A percentile compares a stretch with the other conserved stretches of the same genome.
phyloP scores from a whole-genome alignment of 2,113 vertebrate species.

The Eonycteris spelaea region DNA sequence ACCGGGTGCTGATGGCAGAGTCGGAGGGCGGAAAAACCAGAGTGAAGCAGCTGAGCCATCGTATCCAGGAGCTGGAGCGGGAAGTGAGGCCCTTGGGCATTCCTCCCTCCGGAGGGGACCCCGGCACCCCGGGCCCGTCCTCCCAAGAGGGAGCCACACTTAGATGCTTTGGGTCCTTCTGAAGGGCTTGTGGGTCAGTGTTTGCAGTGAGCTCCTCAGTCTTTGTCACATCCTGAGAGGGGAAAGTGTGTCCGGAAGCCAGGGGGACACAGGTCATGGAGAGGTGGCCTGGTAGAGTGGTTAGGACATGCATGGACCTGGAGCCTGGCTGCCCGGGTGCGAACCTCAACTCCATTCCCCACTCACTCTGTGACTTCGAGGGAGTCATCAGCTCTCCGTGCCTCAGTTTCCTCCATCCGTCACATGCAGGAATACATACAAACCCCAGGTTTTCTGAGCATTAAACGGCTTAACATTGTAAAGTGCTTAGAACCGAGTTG shows the following conservation, averaged over 20 bases:
- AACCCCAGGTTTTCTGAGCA: neutral
- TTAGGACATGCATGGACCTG: accelerated
- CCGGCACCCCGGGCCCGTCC: neutral
- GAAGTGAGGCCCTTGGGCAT: conserved; percentile 82
- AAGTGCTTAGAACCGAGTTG: neutral
- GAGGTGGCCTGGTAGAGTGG: neutral
- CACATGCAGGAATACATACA: accelerated
- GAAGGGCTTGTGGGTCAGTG: neutral
- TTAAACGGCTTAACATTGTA: no score
- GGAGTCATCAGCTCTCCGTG: neutral
- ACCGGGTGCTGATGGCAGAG: conserved; percentile 87
- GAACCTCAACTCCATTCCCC: neutral
- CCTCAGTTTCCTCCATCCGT: neutral
- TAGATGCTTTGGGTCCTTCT: neutral
- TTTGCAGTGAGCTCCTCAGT: neutral
- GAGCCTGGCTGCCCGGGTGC: neutral
- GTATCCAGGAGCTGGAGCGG: conserved; percentile 89
- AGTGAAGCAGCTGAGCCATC: conserved; percentile 86
- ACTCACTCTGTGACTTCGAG: neutral
- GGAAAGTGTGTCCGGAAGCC: neutral
- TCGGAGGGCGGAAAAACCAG: conserved; percentile 86
- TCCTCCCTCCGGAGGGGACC: neutral
- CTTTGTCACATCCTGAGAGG: neutral
- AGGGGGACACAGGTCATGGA: neutral
- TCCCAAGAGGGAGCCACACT: neutral